Conservation (phyloP, 2,113 vertebrate genomes). For the Jaculus jaculus region DNA sequence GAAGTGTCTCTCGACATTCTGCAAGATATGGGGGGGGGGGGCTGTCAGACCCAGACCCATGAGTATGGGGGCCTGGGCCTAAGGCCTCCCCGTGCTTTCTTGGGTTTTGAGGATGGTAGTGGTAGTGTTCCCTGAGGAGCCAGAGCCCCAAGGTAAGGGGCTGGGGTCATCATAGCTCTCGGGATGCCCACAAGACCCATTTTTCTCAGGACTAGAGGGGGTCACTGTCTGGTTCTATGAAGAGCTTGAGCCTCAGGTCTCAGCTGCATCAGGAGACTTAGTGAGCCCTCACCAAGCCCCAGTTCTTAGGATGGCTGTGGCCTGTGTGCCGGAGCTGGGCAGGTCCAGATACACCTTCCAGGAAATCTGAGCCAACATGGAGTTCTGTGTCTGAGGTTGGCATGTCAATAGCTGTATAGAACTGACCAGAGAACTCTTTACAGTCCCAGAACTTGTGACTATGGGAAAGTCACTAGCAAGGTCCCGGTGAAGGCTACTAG, state of each 20-base stretch:
- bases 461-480: not conserved
- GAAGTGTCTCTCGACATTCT: not conserved
- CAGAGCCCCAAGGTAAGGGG: not conserved
- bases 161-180: too few species aligned
- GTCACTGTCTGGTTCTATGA: not conserved
- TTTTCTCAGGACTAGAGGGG: not conserved
- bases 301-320: not conserved
- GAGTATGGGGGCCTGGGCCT: rapidly evolving
- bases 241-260: not conserved
- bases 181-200: not conserved
- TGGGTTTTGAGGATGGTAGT: not conserved
- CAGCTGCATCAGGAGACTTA: rapidly evolving
- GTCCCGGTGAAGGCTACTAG: not conserved
- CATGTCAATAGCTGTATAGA: too few species aligned
- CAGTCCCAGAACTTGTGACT: not conserved
- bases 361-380: not conserved
- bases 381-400: not conserved
- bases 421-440: not conserved
- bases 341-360: not conserved
- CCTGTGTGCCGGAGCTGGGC: not conserved
- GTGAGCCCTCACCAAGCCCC: not conserved
- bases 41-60: rapidly evolving
- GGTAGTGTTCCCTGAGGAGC: too few species aligned
- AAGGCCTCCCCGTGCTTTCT: not conserved
- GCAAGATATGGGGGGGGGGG: constrained; percentile 14